Base-by-base conservation (phyloP, 2,113 vertebrate genomes). In the Oceanites oceanicus region DNA sequence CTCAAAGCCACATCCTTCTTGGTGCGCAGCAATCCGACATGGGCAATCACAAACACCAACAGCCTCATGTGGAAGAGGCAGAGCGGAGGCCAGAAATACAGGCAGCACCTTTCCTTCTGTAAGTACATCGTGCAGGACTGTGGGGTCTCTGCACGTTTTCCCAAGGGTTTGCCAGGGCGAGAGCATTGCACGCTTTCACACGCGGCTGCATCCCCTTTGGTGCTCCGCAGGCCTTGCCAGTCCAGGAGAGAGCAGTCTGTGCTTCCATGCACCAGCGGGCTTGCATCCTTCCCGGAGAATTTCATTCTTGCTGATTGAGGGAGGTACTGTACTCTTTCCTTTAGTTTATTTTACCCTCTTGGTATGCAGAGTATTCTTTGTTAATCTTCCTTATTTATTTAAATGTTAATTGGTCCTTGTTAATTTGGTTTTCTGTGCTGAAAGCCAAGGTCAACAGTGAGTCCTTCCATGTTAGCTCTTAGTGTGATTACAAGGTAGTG, bases 361-460 rank as follows among this genome's bases (percentile, higher is more conserved):
- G 87, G 91, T 95, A 95, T 96, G 97, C 95, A 76, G 75, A 53
- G 79, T 94, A 80, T 87, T 95, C 70, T 94, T 97, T 86, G 71
- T 77, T 96, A 94, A 95, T 96, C 79, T 92, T 84, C 66, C 91
- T 94, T 93, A 85, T 98, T 97, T 97, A 94, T 96, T 97, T 96
- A 95, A 97, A 96, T 96, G 94, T 96, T 98, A 97, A 97, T 96
- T 97, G 96, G 95, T 84, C 88, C 97, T 96, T 97, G 94, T 97
- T 97, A 96, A 95, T 97, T 97, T 97, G 85, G 80, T 96, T 94
- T 97, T 96, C 93, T 92, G 87, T 90, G 73, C 90, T 93, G 88
- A 84, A 94, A 97, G 80, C 70, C 90, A 95, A 96, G 96, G 94
- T 98, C 95, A 96, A 92, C 80, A 91, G 74, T 20, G 61, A 89